phyloP scores from a whole-genome alignment of 1,140 invertebrate genomes.

The Lepidurus packardi region DNA sequence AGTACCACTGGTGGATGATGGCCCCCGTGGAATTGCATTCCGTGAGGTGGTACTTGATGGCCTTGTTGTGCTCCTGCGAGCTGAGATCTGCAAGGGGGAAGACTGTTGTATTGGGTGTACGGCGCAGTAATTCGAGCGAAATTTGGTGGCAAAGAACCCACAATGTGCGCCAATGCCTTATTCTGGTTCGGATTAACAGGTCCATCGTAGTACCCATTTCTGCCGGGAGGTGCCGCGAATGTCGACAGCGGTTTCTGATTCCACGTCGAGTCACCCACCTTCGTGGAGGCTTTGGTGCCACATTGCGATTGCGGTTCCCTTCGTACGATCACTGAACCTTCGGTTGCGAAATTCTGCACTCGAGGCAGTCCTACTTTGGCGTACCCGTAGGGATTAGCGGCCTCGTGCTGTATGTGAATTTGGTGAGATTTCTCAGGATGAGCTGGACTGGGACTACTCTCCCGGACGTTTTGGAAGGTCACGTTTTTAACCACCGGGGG shows the following conservation, averaged over 20 bases:
- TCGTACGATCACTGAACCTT: background rate
- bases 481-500: background rate
- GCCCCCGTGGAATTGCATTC: background rate
- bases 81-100: background rate
- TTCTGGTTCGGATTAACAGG: background rate
- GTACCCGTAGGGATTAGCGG: conserved; percentile 30
- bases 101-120: background rate
- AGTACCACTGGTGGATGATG: background rate
- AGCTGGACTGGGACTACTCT: background rate
- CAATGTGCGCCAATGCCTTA: background rate
- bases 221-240: background rate
- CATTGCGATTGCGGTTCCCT: background rate
- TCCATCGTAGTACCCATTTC: background rate
- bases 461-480: background rate
- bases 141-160: background rate
- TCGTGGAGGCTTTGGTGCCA: background rate
- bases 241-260: background rate
- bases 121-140: background rate
- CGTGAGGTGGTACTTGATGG: background rate
- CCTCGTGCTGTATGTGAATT: background rate
- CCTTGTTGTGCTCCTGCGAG: background rate
- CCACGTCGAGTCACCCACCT: background rate
- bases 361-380: conserved; percentile 21
- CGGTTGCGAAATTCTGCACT: background rate
- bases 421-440: background rate